Percentiles rank a stretch among this genome's conserved stretches.
phyloP scores from a whole-genome alignment of 2,888 invertebrate genomes.

The Stenodema calcarata region DNA sequence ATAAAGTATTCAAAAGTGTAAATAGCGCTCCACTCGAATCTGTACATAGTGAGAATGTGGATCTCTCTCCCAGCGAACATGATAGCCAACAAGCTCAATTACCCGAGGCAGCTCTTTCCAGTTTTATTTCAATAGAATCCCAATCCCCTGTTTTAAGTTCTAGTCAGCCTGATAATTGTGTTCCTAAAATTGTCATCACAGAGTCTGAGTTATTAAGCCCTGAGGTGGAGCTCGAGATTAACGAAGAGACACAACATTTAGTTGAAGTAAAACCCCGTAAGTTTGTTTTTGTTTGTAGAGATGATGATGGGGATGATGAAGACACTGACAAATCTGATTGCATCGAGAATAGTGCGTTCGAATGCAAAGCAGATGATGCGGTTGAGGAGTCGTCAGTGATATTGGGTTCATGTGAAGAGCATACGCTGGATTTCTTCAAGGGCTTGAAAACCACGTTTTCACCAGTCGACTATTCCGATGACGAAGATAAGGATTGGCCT shows the following conservation, averaged over 20 bases:
- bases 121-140: conserved; percentile 16
- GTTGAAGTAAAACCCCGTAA: conserved; percentile 51
- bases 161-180: conserved; percentile 46
- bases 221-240: conserved; percentile 48
- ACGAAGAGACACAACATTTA: conserved; percentile 35
- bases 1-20: neutral
- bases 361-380: neutral
- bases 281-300: conserved; percentile 53
- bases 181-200: conserved; percentile 56
- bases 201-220: conserved; percentile 53
- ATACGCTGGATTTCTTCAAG: conserved; percentile 65
- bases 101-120: conserved; percentile 39
- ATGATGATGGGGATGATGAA: conserved; percentile 12
- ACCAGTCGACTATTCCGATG: conserved; percentile 35
- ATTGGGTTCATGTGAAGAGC: conserved; percentile 68
- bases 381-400: conserved; percentile 64
- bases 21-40: neutral
- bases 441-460: conserved; percentile 64
- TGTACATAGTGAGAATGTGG: conserved; percentile 9
- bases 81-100: conserved; percentile 8
- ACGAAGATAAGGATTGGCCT: conserved; percentile 34
- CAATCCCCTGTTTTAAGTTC: conserved; percentile 26
- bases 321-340: conserved; percentile 61
- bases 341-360: conserved; percentile 62
- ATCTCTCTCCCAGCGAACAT: neutral